Percentiles rank a stretch among this genome's conserved stretches.
Evolutionary conservation across 2,888 invertebrate genomes (phyloP).

Genomic region (Hirtodrosophila alboralis): DNA sequence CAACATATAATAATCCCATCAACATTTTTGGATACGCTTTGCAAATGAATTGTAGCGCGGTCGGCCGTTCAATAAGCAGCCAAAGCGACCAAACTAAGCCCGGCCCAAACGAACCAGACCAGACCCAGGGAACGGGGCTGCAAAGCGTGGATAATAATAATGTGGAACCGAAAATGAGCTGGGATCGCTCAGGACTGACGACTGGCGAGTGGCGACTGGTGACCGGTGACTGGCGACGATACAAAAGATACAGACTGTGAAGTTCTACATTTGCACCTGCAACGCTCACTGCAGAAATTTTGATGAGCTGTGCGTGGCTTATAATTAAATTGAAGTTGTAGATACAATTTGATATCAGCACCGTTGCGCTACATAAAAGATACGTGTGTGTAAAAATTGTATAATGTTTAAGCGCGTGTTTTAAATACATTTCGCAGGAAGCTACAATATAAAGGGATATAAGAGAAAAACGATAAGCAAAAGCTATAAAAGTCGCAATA

Average conservation of each 20-base stretch:
- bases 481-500: constrained; percentile 14
- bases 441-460: constrained; percentile 10
- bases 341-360: constrained; percentile 67
- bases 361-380: constrained; percentile 71
- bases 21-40: constrained; percentile 81
- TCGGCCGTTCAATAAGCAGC: constrained; percentile 44
- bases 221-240: constrained; percentile 22
- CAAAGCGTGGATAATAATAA: constrained; percentile 76
- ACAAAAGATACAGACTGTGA: constrained; percentile 27
- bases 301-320: constrained; percentile 71
- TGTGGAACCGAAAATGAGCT: constrained; percentile 77
- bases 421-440: constrained; percentile 36
- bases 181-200: constrained; percentile 52
- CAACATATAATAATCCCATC: constrained; percentile 81
- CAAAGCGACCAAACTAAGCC: constrained; percentile 37
- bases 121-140: constrained; percentile 14
- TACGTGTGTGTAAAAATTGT: constrained; percentile 21
- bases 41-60: constrained; percentile 70
- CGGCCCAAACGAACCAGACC: constrained; percentile 10
- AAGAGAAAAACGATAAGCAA: constrained; percentile 4
- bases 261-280: constrained; percentile 76
- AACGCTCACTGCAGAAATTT: constrained; percentile 56
- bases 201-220: constrained; percentile 24
- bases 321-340: constrained; percentile 78
- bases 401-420: constrained; percentile 37